Evolutionary conservation across 2,797 vertebrate species (phyloP), one percentile per base, ranked within the genome.

Genomic region (Schizopygopsis pylzovi): DNA sequence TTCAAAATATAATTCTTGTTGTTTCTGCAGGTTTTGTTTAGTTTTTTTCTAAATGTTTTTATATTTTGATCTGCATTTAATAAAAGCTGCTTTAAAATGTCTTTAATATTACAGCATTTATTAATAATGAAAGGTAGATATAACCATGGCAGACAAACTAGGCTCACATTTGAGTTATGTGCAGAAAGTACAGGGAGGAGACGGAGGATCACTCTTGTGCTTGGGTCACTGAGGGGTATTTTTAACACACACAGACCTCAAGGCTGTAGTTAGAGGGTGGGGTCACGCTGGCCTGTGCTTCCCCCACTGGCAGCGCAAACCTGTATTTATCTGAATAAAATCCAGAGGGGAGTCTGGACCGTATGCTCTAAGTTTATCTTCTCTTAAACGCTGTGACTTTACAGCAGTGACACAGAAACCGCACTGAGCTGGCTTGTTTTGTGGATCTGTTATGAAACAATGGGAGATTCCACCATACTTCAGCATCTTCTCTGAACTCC

Each of bases 221-320:
- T 67, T 82, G 82, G 79, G 78, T 61, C 63, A 87, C 49, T 83
- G 81, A 25, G 56, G 61, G 68, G 16, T 86, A 86, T 88, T 86
- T 88, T 86, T 83, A 86, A 76, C 70, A 8, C 78, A 45, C 73
- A 43, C 47, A 86, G 76, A 67, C 75, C 81, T 88, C 84, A 88
- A 75, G 87, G 85, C 82, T 77, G 81, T 84, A 72, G 28, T 83
- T 79, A 79, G 54, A 83, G 87, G 87, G 87, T 82, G 67, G 87
- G 68, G 84, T 79, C 79, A 82, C 59, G 18, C 56, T 52, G 52
- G 75, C 45, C 47, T 80, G 84, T 52, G 84, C 81, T 76, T 83
- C 80, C n/a, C 80, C 54, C 81, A 22, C 67, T 75, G 79, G 70
- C 63, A 81, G 45, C 47, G n/a, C 47, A 77, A 85, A 79, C 70